Evolutionary conservation across 2,888 invertebrate species (phyloP), one percentile per base, ranked within the genome.

Genomic region (Scaptomyza tumidula): DNA sequence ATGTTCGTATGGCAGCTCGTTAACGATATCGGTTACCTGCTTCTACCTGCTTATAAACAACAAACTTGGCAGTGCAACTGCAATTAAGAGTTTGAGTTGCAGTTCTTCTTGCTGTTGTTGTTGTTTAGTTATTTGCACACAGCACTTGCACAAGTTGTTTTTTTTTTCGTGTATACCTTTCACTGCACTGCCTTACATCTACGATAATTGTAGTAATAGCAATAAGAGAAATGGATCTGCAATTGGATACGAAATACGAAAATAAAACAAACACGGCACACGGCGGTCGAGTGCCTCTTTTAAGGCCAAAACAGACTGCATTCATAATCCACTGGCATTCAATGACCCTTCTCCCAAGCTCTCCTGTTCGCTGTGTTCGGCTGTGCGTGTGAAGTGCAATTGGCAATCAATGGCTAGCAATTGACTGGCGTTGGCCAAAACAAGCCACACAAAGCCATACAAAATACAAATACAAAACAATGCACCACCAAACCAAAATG

Each of bases 381-480:
- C 13, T 50, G 55, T 49, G 53, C 61, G 46, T 65, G 48, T 54
- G 66, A 46, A 27, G 27, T 64, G 65, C 61, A 53, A 65, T 55
- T 53, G 53, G 53, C 58, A 55, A 52, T 71, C 67, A 60, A 63
- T 65, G 69, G 49, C 66, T 33, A 61, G 48, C 72, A 79, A 82
- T 78, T 75, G 79, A 46, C 68, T 45, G 71, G 31, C 44, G 44
- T 46, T 81, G 79, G 63, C 70, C 66, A 80, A 75, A 59, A 64
- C 68, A 75, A 63, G 44, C 27, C 60, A 53, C 19, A 24, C 33
- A 19, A 49, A 10, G 16, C 53, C 14, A 59, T 49, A 66, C 67
- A 53, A 62, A 45, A 50, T 56, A 29, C 29, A 41, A 41, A n/a
- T n/a, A 29, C 58, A 46, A 41, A 56, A 46, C 62, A 60, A 50